phyloP scores from a whole-genome alignment of 92 coral and sea anemone species.

The Actinostola sp. region DNA sequence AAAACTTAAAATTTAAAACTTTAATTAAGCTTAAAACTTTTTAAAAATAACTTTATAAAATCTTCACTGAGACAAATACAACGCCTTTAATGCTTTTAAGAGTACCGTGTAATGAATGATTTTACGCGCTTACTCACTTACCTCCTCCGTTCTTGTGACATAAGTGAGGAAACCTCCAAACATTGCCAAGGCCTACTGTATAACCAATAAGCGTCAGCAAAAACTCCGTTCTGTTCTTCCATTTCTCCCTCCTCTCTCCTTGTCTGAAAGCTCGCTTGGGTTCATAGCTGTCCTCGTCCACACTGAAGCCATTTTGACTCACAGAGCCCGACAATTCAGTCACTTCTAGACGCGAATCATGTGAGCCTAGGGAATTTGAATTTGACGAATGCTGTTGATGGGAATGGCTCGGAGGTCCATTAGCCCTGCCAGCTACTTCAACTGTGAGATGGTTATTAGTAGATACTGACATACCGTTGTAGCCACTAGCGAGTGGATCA shows the following conservation, averaged over 20 bases:
- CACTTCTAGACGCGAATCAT: conserved; percentile 33
- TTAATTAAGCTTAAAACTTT: too few relatives aligned
- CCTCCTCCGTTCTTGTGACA: conserved; percentile 99
- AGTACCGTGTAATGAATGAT: neutral
- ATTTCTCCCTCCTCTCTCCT: conserved; percentile 69
- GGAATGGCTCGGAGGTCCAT: conserved; percentile 1
- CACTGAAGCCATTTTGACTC: conserved; percentile 38
- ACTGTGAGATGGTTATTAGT: conserved; percentile 43
- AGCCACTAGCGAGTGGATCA: neutral
- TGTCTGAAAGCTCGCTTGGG: conserved; percentile 34
- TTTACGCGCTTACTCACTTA: conserved; percentile 14
- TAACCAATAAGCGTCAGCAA: conserved; percentile 88
- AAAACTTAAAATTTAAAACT: too few relatives aligned
- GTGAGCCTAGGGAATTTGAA: conserved; percentile 20
- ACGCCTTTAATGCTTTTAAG: too few relatives aligned
- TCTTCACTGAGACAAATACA: too few relatives aligned
- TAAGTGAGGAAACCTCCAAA: conserved; percentile 91
- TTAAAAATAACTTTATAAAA: too few relatives aligned
- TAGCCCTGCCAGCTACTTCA: conserved; percentile 6
- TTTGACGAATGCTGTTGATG: conserved; percentile 10
- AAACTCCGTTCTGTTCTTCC: conserved; percentile 96
- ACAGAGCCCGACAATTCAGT: conserved; percentile 38
- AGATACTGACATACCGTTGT: conserved; percentile 23
- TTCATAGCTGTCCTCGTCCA: conserved; percentile 17
- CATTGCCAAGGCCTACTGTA: conserved; percentile 96